phyloP scores from a whole-genome alignment of 2,888 invertebrate species.

The Anagyrus pseudococci region DNA sequence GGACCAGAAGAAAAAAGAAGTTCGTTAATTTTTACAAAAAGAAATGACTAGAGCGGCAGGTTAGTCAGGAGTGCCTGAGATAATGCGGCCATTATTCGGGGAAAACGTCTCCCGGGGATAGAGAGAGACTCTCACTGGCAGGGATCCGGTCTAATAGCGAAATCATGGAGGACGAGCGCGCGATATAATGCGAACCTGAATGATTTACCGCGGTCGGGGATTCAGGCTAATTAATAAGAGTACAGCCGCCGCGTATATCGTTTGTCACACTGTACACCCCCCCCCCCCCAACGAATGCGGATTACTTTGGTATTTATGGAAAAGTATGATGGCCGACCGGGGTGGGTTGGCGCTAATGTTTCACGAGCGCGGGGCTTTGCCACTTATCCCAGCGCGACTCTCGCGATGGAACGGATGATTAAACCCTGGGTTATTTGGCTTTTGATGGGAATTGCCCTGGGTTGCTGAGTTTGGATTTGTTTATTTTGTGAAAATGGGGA shows the following conservation, averaged over 20 bases:
- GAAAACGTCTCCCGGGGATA: constrained; percentile 3
- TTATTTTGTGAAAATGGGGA: no score
- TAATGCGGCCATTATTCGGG: constrained; percentile 30
- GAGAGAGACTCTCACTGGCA: no score
- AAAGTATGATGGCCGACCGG: background rate
- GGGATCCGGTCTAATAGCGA: constrained; percentile 29
- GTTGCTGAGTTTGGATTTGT: no score
- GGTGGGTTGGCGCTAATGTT: no score
- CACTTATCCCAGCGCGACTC: no score
- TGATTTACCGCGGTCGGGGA: constrained; percentile 23
- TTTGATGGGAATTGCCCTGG: no score
- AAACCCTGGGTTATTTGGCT: no score
- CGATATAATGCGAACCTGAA: constrained; percentile 29
- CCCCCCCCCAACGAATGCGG: background rate
- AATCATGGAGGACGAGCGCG: constrained; percentile 32
- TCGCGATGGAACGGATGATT: no score
- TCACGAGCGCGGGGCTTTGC: no score
- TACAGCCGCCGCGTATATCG: background rate
- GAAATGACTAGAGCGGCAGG: constrained; percentile 7
- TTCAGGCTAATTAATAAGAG: constrained; percentile 24
- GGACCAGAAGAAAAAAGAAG: no score
- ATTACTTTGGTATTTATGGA: constrained; percentile 21
- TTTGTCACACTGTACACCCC: no score
- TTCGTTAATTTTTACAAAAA: constrained; percentile 31
- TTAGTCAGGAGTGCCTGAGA: background rate